Percentiles rank a stretch among this genome's conserved stretches.
Evolutionary conservation across 2,888 invertebrate genomes (phyloP).

Genomic region (Drosophila paracracens): DNA sequence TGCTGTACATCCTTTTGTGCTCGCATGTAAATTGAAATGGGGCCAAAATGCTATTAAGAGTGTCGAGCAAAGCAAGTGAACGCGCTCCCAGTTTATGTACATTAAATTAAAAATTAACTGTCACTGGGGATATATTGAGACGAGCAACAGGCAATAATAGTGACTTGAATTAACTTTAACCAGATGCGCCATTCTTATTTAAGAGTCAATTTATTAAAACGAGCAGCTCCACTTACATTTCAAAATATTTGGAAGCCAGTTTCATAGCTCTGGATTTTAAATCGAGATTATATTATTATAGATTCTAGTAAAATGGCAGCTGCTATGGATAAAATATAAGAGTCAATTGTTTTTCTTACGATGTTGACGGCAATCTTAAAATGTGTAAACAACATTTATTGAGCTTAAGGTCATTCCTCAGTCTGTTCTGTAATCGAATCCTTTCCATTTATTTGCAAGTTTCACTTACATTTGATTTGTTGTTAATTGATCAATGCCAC

Average conservation of each 20-base stretch:
- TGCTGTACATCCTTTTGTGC: constrained; percentile 40
- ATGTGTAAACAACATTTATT: constrained; percentile 1
- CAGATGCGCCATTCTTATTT: neutral
- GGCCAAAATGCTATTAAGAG: constrained; percentile 73
- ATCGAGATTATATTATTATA: neutral
- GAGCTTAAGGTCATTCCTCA: neutral
- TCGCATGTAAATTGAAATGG: constrained; percentile 76
- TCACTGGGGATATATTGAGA: constrained; percentile 63
- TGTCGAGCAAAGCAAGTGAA: constrained; percentile 54
- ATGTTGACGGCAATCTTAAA: neutral
- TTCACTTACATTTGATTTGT: constrained; percentile 68
- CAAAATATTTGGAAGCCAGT: neutral
- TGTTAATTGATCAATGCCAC: constrained; percentile 60
- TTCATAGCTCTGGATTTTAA: neutral
- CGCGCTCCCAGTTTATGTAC: constrained; percentile 58
- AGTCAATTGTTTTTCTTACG: neutral
- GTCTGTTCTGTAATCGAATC: neutral
- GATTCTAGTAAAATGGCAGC: neutral
- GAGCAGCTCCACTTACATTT: neutral
- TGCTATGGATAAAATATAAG: neutral
- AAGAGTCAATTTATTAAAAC: neutral
- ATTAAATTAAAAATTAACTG: constrained; percentile 79
- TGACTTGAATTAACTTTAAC: constrained; percentile 17
- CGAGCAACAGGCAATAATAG: constrained; percentile 28
- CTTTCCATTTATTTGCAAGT: constrained; percentile 35